phyloP scores from a whole-genome alignment of 1,140 invertebrate genomes.

The Plectrocnemia conspersa region DNA sequence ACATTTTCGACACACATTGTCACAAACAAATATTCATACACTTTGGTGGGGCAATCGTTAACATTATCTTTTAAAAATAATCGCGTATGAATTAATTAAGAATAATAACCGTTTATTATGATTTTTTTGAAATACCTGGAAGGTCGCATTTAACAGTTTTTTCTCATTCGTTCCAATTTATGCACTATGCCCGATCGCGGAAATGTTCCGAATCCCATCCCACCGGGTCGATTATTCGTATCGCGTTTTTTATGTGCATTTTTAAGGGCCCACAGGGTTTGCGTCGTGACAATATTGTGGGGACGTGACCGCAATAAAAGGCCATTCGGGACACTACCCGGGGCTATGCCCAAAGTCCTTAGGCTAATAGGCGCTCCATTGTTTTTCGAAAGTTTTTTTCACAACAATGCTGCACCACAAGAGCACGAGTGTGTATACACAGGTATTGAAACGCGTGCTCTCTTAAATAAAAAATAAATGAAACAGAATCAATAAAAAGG shows the following conservation, averaged over 20 bases:
- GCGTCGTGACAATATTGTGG: slow-evolving; percentile 30
- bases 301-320: slow-evolving; percentile 32
- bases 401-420: too few relatives aligned
- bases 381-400: slow-evolving; percentile 18
- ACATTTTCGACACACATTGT: too few relatives aligned
- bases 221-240: too few relatives aligned
- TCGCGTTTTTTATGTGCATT: too few relatives aligned
- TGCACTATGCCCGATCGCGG: too few relatives aligned
- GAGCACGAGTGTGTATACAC: too few relatives aligned
- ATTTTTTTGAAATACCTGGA: slow-evolving; percentile 2
- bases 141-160: too few relatives aligned
- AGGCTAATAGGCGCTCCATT: slow-evolving; percentile 24
- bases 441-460: not conserved
- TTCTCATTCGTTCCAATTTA: too few relatives aligned
- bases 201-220: too few relatives aligned
- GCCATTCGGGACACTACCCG: slow-evolving; percentile 8
- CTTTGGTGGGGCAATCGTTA: too few relatives aligned
- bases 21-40: too few relatives aligned
- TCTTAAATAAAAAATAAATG: not conserved
- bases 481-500: not conserved
- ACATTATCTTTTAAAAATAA: too few relatives aligned
- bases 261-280: slow-evolving; percentile 9
- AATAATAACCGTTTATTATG: not conserved
- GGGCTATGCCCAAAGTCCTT: slow-evolving; percentile 16
- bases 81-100: not conserved